Evolutionary conservation across 2,888 invertebrate species (phyloP).

Genomic region (Ceraclea dissimilis): DNA sequence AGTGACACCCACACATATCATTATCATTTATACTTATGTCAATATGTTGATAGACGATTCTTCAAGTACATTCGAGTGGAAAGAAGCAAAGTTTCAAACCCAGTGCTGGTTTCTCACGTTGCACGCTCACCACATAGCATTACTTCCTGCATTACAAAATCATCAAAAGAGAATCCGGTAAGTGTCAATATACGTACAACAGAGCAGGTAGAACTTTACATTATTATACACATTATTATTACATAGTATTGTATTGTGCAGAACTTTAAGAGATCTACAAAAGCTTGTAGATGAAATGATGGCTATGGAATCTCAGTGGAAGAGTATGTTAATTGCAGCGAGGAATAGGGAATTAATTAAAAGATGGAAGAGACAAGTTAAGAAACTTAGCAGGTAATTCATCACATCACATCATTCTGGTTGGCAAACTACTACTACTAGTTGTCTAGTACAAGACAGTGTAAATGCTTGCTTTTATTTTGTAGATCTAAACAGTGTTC

Average conservation of each 20-base stretch:
- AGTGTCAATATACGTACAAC: no score
- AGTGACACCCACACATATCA: no score
- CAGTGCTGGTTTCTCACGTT: constrained; percentile 96
- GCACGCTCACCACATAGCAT: constrained; percentile 87
- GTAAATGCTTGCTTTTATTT: no score
- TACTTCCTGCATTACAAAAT: constrained; percentile 83
- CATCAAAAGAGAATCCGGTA: constrained; percentile 45
- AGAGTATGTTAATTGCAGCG: constrained; percentile 58
- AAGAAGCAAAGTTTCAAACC: constrained; percentile 85
- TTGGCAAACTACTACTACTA: neutral
- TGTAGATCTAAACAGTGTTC: constrained; percentile 83
- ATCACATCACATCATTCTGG: constrained; percentile 9
- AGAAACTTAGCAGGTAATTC: constrained; percentile 58
- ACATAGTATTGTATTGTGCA: constrained; percentile 23
- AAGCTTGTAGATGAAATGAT: constrained; percentile 80
- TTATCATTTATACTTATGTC: no score
- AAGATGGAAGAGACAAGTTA: constrained; percentile 82
- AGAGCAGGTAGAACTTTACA: neutral
- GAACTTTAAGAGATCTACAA: constrained; percentile 75
- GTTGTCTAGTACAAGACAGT: no score
- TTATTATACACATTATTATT: no score
- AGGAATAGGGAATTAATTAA: constrained; percentile 78
- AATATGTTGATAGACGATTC: constrained; percentile 40
- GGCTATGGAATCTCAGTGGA: constrained; percentile 76
- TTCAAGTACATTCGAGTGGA: constrained; percentile 58